Percentiles rank a stretch among this genome's conserved stretches.
Conservation (phyloP, 2,113 vertebrate species). For the Pelodiscus sinensis region DNA sequence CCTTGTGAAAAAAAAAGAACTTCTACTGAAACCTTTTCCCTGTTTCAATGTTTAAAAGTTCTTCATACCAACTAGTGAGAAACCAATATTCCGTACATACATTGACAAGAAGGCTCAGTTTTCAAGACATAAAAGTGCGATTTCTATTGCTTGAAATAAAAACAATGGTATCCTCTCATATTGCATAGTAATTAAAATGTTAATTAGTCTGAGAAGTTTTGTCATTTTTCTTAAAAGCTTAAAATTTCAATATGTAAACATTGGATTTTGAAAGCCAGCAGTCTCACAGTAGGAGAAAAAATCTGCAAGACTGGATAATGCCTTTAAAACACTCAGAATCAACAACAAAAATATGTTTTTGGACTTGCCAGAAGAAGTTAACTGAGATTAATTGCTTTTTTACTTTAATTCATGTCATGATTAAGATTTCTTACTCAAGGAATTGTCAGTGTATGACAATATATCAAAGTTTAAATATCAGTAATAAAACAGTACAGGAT, state of each 20-base stretch:
- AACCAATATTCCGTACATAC: neutral
- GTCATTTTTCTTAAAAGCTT: conserved; percentile 49
- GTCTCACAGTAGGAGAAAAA: conserved; percentile 55
- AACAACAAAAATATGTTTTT: conserved; percentile 46
- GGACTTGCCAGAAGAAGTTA: conserved; percentile 55
- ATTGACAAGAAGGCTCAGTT: neutral
- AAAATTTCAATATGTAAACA: conserved; percentile 48
- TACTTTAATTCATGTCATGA: conserved; percentile 54
- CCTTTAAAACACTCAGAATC: conserved; percentile 55
- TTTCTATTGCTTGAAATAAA: conserved; percentile 10
- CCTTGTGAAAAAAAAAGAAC: neutral
- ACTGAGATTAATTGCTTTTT: conserved; percentile 66
- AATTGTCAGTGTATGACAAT: conserved; percentile 66
- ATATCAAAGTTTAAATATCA: conserved; percentile 75
- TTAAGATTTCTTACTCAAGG: conserved; percentile 70
- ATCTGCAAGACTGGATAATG: conserved; percentile 64
- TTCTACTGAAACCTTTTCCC: neutral
- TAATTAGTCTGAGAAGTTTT: conserved; percentile 27
- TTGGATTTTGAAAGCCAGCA: conserved; percentile 40
- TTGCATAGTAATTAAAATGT: conserved; percentile 59
- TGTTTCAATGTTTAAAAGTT: conserved; percentile 11
- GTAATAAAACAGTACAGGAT: conserved; percentile 66
- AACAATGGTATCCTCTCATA: neutral
- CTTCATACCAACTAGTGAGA: neutral
- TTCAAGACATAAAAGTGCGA: conserved; percentile 22